Base-by-base conservation (phyloP, 2,113 vertebrate genomes). In the Enhydra lutris region DNA sequence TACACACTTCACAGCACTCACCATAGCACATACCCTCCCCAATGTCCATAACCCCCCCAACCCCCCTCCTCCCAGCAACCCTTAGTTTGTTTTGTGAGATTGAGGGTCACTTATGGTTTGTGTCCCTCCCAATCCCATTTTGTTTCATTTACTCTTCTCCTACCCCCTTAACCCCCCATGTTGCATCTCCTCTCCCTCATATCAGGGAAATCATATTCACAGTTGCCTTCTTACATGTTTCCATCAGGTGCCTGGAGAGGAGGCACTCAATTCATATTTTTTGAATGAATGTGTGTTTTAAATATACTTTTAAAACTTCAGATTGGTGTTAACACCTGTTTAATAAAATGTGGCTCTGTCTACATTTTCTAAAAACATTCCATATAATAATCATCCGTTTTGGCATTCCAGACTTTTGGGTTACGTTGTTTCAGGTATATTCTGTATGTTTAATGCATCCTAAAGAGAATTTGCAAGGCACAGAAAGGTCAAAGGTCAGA, bases 381-480 rank as follows among this genome's bases (percentile, higher is more conserved):
- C 14, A 52, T 61, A 3, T 69, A 84, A 69, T 71, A 76, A 78
- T 7, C 12, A 23, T 21, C 18, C 61, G 55, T 82, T 88, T 85
- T 94, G 39, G 0, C 65, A 59, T 89, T 89, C 23, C 52, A 89
- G 93, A 78, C 5, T 74, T 59, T 36, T 95, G 26, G 20, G 57
- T 94, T 95, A 81, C 4, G 4, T 65, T 20, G 20, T 50, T 59
- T 17, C 14, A 84, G 17, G 24, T 59, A 20, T 45, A 83, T 74
- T 52, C 79, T 86, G 6, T 57, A 52, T 65, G 11, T 89, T 89
- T 73, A 93, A 65, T 36, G 23, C 12, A 50, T 87, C 20, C 34
- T 42, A 69, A 91, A 61, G 23, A 92, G 57, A 88, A 89, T 92
- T 69, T 81, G 57, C 96, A 94, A 96, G 74, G 8, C 15, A 31